Evolutionary conservation across 2,888 invertebrate genomes (phyloP).

Genomic region (Lycia hirtaria): DNA sequence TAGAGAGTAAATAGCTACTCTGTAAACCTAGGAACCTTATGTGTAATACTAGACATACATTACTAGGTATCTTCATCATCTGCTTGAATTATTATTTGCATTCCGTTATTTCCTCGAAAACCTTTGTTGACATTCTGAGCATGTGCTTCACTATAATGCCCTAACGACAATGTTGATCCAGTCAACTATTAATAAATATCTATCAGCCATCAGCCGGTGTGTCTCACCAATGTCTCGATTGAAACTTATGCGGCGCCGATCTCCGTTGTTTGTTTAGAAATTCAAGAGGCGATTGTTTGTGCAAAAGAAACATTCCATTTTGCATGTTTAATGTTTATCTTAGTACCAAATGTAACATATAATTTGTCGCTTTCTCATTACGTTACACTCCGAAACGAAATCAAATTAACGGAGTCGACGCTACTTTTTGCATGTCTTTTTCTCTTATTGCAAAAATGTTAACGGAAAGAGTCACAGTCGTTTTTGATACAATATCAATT

Average conservation of each 20-base stretch:
- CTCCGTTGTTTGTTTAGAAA: conserved; percentile 53
- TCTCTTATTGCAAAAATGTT: conserved; percentile 22
- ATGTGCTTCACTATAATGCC: conserved; percentile 6
- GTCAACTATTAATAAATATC: conserved; percentile 20
- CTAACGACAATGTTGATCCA: not conserved
- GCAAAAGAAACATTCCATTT: conserved; percentile 47
- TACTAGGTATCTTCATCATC: not conserved
- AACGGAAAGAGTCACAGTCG: conserved; percentile 22
- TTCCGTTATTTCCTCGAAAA: conserved; percentile 3
- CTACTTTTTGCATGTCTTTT: conserved; percentile 28
- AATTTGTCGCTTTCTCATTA: conserved; percentile 54
- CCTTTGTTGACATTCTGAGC: conserved; percentile 1
- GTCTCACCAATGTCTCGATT: conserved; percentile 31
- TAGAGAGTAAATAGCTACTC: not conserved
- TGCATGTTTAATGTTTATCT: conserved; percentile 45
- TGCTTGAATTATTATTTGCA: not conserved
- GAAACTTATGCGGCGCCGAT: conserved; percentile 40
- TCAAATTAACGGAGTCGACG: conserved; percentile 35
- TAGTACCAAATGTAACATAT: conserved; percentile 48
- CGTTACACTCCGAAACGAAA: conserved; percentile 43
- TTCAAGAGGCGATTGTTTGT: conserved; percentile 45
- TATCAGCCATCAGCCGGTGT: conserved; percentile 20
- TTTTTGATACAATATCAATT: conserved; percentile 47
- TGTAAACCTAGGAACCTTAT: not conserved
- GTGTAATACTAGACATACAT: conserved; percentile 1